These are phyloP conservation scores for Protodeltote pygarga DNA, from an alignment of 2,888 invertebrate genomes.

Conservation along the genomic window DNA sequence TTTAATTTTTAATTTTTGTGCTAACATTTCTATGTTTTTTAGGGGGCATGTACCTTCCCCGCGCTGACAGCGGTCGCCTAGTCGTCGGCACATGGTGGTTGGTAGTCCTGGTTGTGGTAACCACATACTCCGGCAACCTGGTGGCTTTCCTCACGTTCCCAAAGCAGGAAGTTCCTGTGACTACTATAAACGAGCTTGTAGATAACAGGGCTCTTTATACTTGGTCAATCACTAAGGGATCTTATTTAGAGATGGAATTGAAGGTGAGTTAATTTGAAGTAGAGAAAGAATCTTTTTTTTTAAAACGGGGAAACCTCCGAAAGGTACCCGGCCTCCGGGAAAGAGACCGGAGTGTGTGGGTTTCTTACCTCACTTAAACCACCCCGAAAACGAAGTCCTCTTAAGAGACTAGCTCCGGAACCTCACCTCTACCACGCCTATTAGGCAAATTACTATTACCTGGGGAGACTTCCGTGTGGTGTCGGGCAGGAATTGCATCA, in stretches of 20 bases:
- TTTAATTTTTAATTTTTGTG: too few relatives aligned
- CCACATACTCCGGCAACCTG: conserved; percentile 96
- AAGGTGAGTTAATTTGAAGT: conserved; percentile 60
- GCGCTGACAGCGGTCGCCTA: conserved; percentile 94
- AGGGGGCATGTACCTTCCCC: conserved; percentile 96
- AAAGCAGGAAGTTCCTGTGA: conserved; percentile 91
- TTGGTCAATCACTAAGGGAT: conserved; percentile 92
- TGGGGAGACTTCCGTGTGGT: too few relatives aligned
- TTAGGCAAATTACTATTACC: too few relatives aligned
- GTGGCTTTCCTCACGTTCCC: conserved; percentile 97
- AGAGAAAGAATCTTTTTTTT: conserved; percentile 2
- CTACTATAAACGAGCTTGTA: conserved; percentile 89
- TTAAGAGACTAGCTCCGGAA: too few relatives aligned
- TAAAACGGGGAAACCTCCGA: too few relatives aligned
- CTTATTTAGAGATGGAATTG: conserved; percentile 89
- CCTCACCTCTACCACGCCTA: too few relatives aligned
- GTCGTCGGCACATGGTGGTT: conserved; percentile 97
- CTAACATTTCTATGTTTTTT: too few relatives aligned
- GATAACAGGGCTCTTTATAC: conserved; percentile 86
- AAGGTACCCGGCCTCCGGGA: too few relatives aligned
- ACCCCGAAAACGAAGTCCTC: too few relatives aligned
- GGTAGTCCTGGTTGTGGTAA: conserved; percentile 94
- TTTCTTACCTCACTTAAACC: too few relatives aligned
- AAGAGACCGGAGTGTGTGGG: too few relatives aligned
- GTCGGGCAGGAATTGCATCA: too few relatives aligned